Evolutionary conservation across 53 echinoderm and acorn worm species (phyloP), one percentile per base, ranked within the genome.

Genomic region (Actinopyga echinites): DNA sequence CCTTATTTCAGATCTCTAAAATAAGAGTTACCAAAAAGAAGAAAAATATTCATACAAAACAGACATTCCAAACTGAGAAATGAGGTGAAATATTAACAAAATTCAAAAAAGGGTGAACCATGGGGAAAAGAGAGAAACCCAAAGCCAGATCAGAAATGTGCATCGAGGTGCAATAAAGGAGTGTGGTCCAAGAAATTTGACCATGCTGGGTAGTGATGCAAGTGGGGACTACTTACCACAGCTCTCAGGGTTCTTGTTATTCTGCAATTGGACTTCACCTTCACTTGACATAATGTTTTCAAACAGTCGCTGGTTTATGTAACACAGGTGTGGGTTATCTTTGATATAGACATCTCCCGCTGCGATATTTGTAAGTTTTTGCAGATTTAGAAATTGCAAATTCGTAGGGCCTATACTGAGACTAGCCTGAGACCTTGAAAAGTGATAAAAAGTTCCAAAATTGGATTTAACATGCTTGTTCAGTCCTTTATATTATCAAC

Each of bases 151-250:
- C 40, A 71, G 71, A 71, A 71, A 40, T 71, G 71, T 71, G 71
- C 71, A 71, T 12, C 40, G 23, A 71, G 24, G 71, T 71, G 71
- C 71, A 71, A 40, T 20, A 42, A 40, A 40, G 21, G 44, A 71
- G 23, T 63, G 30, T 68, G 71, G 71, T 42, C 71, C 40, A 71
- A 83, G 52, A 83, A 24, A 83, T 66, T 44, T 65, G 62, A 79
- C 58, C 58, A 58, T 54, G 37, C 61, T 64, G 49, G 65, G 22
- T 21, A 60, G 85, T 38, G 64, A 60, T 77, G 64, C 62, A 49
- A 30, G 53, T 66, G 33, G 69, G 62, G 82, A 44, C 83, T 92
- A 93, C 93, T 93, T 87, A 93, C 93, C 78, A 69, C 93, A 93
- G 23, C 26, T 19, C 10, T 34, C 83, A 21, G 44, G 43, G 25